Evolutionary conservation across 1,140 invertebrate genomes (phyloP).

Genomic region (Subanguina moxae): DNA sequence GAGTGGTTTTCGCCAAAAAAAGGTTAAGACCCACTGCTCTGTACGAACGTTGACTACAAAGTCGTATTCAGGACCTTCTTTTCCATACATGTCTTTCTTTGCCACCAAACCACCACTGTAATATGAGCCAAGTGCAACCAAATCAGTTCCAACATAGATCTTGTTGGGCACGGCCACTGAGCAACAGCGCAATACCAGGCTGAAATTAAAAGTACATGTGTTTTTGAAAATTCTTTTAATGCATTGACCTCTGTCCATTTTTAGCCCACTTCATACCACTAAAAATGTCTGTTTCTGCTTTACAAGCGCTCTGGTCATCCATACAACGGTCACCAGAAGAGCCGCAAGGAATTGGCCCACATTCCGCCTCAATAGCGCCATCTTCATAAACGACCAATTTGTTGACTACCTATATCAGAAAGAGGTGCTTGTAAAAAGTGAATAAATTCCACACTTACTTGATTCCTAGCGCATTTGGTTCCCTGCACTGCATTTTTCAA

Average conservation of each 20-base stretch:
- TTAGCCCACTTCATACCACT: constrained; percentile 56
- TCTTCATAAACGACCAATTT: constrained; percentile 57
- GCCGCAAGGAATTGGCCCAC: constrained; percentile 58
- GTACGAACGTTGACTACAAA: constrained; percentile 55
- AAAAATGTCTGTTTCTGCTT: constrained; percentile 48
- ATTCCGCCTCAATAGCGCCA: constrained; percentile 59
- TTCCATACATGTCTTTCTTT: constrained; percentile 48
- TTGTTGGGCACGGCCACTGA: constrained; percentile 40
- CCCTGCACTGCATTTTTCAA: constrained; percentile 8
- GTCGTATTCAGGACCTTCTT: constrained; percentile 50
- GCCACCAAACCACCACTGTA: constrained; percentile 44
- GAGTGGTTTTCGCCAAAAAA: background rate
- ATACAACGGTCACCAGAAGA: constrained; percentile 39
- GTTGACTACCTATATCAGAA: constrained; percentile 51
- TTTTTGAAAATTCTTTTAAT: background rate
- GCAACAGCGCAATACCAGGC: constrained; percentile 55
- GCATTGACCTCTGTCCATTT: constrained; percentile 54
- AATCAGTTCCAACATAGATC: constrained; percentile 56
- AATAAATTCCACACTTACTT: background rate
- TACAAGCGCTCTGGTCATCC: constrained; percentile 45
- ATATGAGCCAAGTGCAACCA: constrained; percentile 51
- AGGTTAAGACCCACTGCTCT: constrained; percentile 47
- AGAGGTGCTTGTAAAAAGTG: too few relatives aligned
- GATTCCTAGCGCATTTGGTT: constrained; percentile 9
- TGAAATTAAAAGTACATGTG: constrained; percentile 7